Conservation (phyloP, 1,140 invertebrate genomes). For the Pectinophora gossypiella region DNA sequence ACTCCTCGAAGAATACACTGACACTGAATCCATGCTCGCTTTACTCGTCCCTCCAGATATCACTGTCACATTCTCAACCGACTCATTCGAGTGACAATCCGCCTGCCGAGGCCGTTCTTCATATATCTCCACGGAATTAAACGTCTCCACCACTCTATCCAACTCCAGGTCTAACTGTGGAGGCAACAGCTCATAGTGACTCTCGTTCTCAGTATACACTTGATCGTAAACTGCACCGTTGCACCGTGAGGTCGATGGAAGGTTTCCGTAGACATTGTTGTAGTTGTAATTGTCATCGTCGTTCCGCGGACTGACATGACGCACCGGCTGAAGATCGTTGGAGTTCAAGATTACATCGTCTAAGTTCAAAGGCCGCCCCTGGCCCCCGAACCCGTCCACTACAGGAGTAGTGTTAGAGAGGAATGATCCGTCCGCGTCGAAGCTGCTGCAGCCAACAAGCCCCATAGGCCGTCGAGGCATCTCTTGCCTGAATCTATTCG, state of each 20-base stretch:
- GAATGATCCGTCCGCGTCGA: conserved; percentile 64
- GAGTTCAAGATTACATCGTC: conserved; percentile 59
- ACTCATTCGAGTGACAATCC: conserved; percentile 51
- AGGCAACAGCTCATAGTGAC: conserved; percentile 66
- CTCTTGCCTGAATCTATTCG: conserved; percentile 51
- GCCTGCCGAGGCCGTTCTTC: conserved; percentile 39
- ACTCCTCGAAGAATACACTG: conserved; percentile 74
- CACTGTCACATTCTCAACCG: conserved; percentile 62
- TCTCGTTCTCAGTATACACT: conserved; percentile 66
- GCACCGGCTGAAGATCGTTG: conserved; percentile 38
- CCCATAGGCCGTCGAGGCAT: conserved; percentile 57
- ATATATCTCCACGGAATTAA: conserved; percentile 62
- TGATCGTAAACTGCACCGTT: conserved; percentile 60
- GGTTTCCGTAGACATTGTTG: conserved; percentile 51
- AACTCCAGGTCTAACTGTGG: conserved; percentile 45
- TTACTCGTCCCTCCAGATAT: conserved; percentile 55
- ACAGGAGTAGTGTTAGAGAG: conserved; percentile 70
- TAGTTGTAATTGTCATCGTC: conserved; percentile 61
- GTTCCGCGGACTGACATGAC: conserved; percentile 36
- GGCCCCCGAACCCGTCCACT: conserved; percentile 68
- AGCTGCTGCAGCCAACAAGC: conserved; percentile 59
- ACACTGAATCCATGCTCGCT: conserved; percentile 72
- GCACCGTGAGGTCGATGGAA: conserved; percentile 42
- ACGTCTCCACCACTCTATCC: conserved; percentile 46
- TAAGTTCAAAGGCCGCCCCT: conserved; percentile 61